Base-by-base conservation (phyloP, 2,113 vertebrate species). In the Connochaetes taurinus region DNA sequence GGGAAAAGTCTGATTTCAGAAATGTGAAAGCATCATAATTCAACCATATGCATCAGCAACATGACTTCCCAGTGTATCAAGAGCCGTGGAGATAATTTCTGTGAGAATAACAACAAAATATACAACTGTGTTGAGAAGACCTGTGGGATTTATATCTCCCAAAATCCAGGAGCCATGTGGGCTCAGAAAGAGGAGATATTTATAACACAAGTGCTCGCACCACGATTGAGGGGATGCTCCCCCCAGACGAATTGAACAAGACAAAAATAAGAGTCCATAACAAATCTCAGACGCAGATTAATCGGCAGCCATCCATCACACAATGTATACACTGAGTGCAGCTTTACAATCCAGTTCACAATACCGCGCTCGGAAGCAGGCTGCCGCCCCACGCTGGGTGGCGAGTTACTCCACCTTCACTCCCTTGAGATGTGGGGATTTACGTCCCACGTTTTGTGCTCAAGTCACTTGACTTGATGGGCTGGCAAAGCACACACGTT, bases 261-360 rank as follows among this genome's bases (percentile, higher is more conserved):
- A 19, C 31, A 78, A 15, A 90, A 91, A 7, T 4, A 14, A 16
- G 31, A 47, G 45, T 7, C 33, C 1, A 0, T 7, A 11, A 14
- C 60, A 45, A 43, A 29, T 11, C 71, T 33, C 19, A 40, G 40
- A 13, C 0, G 2, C 0, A 45, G 58, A 19, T 2, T 11, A 33
- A 43, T 8, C 76, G 21, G 33, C 64, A 36, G 29, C 55, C 45
- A 19, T 4, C 3, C 1, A 1, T 8, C 94, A 47, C 16, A 14
- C 0, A 14, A 4, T 14, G 52, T 0, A 12, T 0, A 33, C 50
- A 8, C 82, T 1, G 5, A 4, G 5, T 2, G 0, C 7, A 1
- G 13, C 36, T 8, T 15, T 13, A 27, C 55, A 19, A 13, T 19
- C 6, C 21, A 14, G 64, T 27, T 45, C 74, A 16, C 36, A 55